Conservation (phyloP, 2,888 invertebrate species). For the Orchesellides sinensis region DNA sequence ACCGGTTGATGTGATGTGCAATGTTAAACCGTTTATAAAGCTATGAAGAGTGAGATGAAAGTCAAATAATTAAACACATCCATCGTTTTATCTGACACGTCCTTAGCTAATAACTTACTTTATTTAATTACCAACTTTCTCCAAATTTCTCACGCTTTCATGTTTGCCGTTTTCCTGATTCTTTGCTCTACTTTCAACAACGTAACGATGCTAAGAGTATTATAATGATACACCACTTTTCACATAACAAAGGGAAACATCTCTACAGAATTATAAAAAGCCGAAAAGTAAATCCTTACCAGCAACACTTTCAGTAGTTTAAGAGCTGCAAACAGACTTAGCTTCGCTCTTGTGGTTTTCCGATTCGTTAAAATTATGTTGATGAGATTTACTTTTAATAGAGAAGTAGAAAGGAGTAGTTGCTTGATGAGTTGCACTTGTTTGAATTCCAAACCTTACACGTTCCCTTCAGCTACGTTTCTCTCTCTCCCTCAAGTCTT, state of each 20-base stretch:
- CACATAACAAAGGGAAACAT: conserved; percentile 17
- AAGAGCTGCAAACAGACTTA: not conserved
- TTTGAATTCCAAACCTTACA: no score
- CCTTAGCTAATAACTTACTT: conserved; percentile 21
- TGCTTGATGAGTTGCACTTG: no score
- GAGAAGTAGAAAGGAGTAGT: no score
- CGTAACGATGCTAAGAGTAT: not conserved
- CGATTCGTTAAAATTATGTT: not conserved
- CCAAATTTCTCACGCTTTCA: conserved; percentile 13
- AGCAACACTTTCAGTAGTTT: not conserved
- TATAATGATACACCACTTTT: no score
- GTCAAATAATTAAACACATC: conserved; percentile 3
- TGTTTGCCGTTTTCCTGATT: not conserved
- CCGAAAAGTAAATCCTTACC: conserved; percentile 18
- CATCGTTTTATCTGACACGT: conserved; percentile 2
- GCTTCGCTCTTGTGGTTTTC: conserved; percentile 8
- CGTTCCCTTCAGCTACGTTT: no score
- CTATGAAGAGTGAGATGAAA: no score
- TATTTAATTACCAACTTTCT: conserved; percentile 35
- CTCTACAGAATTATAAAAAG: no score
- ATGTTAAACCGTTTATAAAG: no score
- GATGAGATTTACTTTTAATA: no score
- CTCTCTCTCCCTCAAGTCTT: no score
- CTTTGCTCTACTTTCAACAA: not conserved
- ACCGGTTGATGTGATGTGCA: not conserved